Base-by-base conservation (phyloP, 1,140 invertebrate genomes). In the Lerema accius region DNA sequence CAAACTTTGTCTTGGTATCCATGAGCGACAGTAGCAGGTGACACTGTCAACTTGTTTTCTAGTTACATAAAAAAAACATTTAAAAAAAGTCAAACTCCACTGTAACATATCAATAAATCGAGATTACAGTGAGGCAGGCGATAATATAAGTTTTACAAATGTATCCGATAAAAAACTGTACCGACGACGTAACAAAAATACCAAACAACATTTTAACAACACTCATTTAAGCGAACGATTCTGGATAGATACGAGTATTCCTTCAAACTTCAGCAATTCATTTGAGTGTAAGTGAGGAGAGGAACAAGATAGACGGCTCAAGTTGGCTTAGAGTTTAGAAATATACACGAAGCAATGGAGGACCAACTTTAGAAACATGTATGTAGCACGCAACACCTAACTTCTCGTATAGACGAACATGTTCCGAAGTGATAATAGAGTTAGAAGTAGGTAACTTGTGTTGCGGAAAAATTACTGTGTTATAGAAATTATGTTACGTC, bases 251-350 rank as follows among this genome's bases (percentile, higher is more conserved):
- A 45, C 51, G 15, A 55, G 13, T 28, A 13, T 56, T 56, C 19
- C 53, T 46, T 58, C 26, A 58, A 58, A 58, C 40, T 58, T 58
- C 14, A 46, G 26, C 53, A 58, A 58, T 58, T 58, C 42, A 35
- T 58, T 58, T 32, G 42, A 46, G 53, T 46, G 26, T 58, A 58
- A 58, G 53, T 58, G 53, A 42, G 45, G 53, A 58, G 42, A 32
- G 42, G 53, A 45, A 45, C 53, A 46, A 58, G 53, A 58, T 45
- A 58, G 53, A 45, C 53, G 53, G 42, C 53, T 56, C 35, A 37
- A 56, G 53, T 45, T 56, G 53, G 40, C 40, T 46, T 46, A 46
- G 15, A 46, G 42, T 58, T 58, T 37, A 58, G 55, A 58, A 58
- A 58, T 58, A 56, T 43, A 58, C 42, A 45, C 11, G 42, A 17